A percentile compares a stretch with the other conserved stretches of the same genome.
These are phyloP conservation scores for Casuarius casuarius DNA, from an alignment of 2,113 vertebrate genomes.

Conservation along the genomic window DNA sequence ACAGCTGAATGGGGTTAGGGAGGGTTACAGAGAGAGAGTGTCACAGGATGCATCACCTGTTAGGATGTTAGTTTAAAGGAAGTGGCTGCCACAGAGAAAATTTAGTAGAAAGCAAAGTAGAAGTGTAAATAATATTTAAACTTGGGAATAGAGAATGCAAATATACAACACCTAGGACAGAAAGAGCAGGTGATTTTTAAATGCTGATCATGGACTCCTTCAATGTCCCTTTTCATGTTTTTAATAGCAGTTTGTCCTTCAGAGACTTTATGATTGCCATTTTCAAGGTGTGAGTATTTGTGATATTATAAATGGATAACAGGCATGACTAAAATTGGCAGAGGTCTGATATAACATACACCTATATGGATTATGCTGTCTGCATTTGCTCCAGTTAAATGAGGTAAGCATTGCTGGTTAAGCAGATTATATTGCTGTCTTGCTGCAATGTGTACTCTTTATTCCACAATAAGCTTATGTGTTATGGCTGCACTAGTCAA, in stretches of 20 bases:
- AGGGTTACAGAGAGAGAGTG: not conserved
- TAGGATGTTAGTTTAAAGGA: no score
- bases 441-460: no score
- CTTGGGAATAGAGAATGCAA: not conserved
- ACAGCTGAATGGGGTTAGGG: not conserved
- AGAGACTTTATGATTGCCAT: not conserved
- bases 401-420: no score
- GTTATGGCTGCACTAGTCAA: no score
- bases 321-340: not conserved
- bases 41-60: not conserved
- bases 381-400: no score
- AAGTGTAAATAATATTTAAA: not conserved
- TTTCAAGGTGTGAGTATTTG: not conserved
- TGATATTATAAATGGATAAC: not conserved
- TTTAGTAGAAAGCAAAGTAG: not conserved
- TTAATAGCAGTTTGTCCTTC: not conserved
- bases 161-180: not conserved
- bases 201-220: no score
- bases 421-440: no score
- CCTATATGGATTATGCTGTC: not conserved
- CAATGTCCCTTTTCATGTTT: not conserved
- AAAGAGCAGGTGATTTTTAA: not conserved
- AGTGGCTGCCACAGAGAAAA: not conserved
- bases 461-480: no score
- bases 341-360: not conserved